A percentile compares a stretch with the other conserved stretches of the same genome.
These are phyloP conservation scores for Orchesellides sinensis DNA, from an alignment of 2,888 invertebrate species.

Conservation along the genomic window DNA sequence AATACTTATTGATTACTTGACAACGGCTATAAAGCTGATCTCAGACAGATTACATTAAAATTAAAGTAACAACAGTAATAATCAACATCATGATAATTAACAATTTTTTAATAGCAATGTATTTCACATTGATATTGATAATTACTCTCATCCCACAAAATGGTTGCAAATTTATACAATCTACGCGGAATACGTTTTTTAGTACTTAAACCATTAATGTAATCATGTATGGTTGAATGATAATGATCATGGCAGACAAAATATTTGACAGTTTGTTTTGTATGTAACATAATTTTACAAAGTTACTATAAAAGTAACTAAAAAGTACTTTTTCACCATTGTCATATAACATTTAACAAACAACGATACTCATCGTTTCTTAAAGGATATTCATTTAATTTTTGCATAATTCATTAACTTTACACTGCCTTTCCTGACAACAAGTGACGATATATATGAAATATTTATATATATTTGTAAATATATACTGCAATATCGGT, in stretches of 20 bases:
- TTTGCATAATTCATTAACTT: neutral
- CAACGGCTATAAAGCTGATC: conserved; percentile 58
- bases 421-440: neutral
- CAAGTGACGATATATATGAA: neutral
- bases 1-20: conserved; percentile 55
- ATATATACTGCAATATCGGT: neutral
- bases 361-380: neutral
- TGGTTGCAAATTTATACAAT: conserved; percentile 19
- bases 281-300: conserved; percentile 31
- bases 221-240: neutral
- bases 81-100: conserved; percentile 18
- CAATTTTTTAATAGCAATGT: conserved; percentile 25
- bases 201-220: conserved; percentile 9
- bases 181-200: neutral
- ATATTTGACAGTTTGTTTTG: conserved; percentile 12
- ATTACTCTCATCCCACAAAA: neutral
- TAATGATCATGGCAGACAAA: conserved; percentile 16
- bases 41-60: conserved; percentile 5
- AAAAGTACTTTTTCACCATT: neutral
- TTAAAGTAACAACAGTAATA: conserved; percentile 38
- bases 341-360: neutral
- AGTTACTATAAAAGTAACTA: conserved; percentile 18
- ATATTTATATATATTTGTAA: neutral
- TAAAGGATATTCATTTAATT: neutral
- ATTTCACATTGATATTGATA: conserved; percentile 5